Conservation (phyloP, 1,140 invertebrate species). For the Apolygus lucorum region DNA sequence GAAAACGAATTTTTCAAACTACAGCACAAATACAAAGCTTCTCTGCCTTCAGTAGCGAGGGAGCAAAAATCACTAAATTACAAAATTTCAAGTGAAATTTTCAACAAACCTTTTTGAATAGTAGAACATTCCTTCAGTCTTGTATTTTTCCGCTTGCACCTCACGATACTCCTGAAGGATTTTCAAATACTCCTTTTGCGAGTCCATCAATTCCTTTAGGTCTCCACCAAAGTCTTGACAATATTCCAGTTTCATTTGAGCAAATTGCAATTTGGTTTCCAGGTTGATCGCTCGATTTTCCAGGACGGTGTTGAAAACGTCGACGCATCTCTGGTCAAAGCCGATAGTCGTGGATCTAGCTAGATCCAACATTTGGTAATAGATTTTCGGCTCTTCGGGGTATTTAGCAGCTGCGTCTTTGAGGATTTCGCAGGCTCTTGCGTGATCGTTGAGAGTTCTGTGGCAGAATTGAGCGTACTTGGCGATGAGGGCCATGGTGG, state of each 20-base stretch:
- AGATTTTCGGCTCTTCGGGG: neutral
- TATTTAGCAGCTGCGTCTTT: neutral
- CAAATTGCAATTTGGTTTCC: neutral
- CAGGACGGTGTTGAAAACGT: neutral
- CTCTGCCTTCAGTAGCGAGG: too few species aligned
- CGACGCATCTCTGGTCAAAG: neutral
- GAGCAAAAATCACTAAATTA: too few species aligned
- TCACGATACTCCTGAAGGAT: neutral
- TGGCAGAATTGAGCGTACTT: conserved; percentile 84
- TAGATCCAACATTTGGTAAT: neutral
- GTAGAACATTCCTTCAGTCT: neutral
- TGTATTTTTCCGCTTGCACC: neutral
- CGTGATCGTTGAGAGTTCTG: conserved; percentile 41
- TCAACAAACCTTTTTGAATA: conserved; percentile 7
- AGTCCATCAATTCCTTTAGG: neutral
- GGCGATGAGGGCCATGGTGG: conserved; percentile 71
- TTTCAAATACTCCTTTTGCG: neutral
- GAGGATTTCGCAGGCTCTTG: neutral
- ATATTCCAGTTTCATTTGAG: conserved; percentile 6
- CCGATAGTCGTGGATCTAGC: neutral
- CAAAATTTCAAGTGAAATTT: too few species aligned
- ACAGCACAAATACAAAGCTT: too few species aligned
- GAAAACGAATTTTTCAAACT: too few species aligned
- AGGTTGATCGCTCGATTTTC: neutral
- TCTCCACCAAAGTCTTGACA: neutral